Conservation (phyloP, 1,140 invertebrate genomes). For the Cydia fagiglandana region DNA sequence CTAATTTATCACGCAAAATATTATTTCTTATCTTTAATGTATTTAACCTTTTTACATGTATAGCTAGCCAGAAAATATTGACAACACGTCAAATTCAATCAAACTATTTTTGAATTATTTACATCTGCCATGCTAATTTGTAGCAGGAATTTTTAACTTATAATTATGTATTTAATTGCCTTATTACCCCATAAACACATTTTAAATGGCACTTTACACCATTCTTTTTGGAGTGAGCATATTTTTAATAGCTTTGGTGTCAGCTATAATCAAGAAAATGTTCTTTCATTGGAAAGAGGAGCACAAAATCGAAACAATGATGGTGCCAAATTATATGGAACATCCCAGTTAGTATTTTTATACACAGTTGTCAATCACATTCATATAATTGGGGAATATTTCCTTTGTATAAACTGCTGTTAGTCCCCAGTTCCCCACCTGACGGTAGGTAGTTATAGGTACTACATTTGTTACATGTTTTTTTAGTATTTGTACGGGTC, state of each 20-base stretch:
- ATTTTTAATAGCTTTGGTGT: slow-evolving; percentile 71
- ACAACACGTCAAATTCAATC: neutral
- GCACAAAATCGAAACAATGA: slow-evolving; percentile 63
- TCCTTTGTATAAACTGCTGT: too few species aligned
- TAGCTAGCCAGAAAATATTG: neutral
- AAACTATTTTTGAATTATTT: slow-evolving; percentile 5
- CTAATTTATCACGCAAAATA: neutral
- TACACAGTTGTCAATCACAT: too few species aligned
- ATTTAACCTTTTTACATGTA: neutral
- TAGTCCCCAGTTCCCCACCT: too few species aligned
- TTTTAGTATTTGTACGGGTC: too few species aligned
- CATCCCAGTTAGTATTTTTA: slow-evolving; percentile 55
- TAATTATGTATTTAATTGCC: slow-evolving; percentile 7
- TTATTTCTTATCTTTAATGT: neutral
- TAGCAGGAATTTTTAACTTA: neutral
- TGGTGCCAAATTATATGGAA: slow-evolving; percentile 42
- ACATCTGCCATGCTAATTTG: neutral
- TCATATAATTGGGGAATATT: too few species aligned
- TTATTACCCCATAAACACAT: neutral
- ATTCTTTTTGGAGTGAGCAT: slow-evolving; percentile 71
- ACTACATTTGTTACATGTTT: too few species aligned
- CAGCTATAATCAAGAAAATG: slow-evolving; percentile 71
- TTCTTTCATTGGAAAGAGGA: slow-evolving; percentile 73
- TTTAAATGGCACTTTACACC: slow-evolving; percentile 67
- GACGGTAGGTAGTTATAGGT: too few species aligned